phyloP scores from a whole-genome alignment of 2,113 vertebrate genomes.

The Aleadryas rufinucha region DNA sequence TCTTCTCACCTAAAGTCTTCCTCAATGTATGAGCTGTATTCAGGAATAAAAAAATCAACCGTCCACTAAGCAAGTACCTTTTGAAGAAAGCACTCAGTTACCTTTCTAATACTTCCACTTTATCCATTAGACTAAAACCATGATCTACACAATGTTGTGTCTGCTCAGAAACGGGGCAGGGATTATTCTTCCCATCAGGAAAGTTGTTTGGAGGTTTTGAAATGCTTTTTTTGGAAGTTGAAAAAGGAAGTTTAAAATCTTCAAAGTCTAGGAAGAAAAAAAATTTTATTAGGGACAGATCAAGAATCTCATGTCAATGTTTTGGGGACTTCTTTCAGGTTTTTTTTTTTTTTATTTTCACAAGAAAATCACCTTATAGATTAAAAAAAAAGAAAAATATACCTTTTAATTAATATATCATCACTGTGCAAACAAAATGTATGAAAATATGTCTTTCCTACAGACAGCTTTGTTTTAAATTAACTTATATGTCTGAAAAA shows the following conservation, averaged over 20 bases:
- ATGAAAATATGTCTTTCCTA: not conserved
- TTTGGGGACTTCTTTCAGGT: rapidly evolving
- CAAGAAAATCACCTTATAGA: not conserved
- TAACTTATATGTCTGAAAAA: not conserved
- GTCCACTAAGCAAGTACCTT: not conserved
- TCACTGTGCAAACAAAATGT: not conserved
- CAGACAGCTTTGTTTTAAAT: not conserved
- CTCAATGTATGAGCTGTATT: not conserved
- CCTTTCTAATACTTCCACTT: not conserved
- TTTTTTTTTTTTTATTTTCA: not conserved
- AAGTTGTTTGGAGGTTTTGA: not conserved
- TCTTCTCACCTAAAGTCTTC: not conserved
- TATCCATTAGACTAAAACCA: not conserved
- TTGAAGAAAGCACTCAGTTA: not conserved
- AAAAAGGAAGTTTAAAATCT: not conserved
- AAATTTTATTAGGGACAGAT: not conserved
- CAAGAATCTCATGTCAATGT: not conserved
- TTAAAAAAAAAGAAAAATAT: not conserved
- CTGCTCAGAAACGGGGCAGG: not conserved
- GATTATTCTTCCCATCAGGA: not conserved
- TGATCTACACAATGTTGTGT: rapidly evolving
- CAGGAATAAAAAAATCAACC: not conserved
- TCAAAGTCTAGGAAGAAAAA: not conserved
- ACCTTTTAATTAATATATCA: not conserved
- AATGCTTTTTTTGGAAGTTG: not conserved